Evolutionary conservation across 1,140 invertebrate species (phyloP).

Genomic region (Drosophila azteca): DNA sequence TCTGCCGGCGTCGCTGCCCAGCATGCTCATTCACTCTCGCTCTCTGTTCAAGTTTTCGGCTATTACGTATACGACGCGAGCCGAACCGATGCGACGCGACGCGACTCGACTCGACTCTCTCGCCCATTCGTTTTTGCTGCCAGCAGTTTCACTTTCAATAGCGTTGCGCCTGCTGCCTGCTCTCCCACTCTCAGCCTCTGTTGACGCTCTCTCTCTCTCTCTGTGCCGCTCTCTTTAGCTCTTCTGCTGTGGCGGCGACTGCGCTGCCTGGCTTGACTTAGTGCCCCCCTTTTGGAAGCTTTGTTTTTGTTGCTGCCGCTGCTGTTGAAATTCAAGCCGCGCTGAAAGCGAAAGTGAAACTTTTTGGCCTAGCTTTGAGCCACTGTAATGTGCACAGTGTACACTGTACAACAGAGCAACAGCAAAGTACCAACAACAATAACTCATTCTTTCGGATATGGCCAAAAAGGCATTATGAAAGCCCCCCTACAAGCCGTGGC

Average conservation of each 20-base stretch:
- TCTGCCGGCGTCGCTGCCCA: conserved; percentile 2
- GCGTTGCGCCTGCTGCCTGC: neutral
- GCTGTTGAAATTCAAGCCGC: conserved; percentile 67
- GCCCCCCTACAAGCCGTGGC: conserved; percentile 50
- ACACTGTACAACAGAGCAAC: too few species aligned
- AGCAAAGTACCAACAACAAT: conserved; percentile 19
- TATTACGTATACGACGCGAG: conserved; percentile 65
- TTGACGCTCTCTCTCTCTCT: conserved; percentile 19
- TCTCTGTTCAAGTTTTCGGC: conserved; percentile 54
- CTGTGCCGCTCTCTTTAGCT: conserved; percentile 10
- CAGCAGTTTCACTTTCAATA: conserved; percentile 76
- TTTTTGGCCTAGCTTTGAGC: conserved; percentile 72
- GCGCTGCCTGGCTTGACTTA: conserved; percentile 71
- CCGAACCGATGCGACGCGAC: too few species aligned
- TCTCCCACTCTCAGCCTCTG: conserved; percentile 6
- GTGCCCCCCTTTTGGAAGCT: conserved; percentile 63
- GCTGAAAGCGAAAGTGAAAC: conserved; percentile 82
- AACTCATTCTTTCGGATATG: conserved; percentile 50
- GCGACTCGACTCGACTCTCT: conserved; percentile 25
- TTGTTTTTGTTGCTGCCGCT: conserved; percentile 31
- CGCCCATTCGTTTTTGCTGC: conserved; percentile 28
- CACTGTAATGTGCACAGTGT: conserved; percentile 49
- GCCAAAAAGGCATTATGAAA: conserved; percentile 50
- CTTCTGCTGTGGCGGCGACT: conserved; percentile 14
- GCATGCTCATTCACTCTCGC: conserved; percentile 61